phyloP scores from a whole-genome alignment of 2,888 invertebrate genomes.

The Creontiades dilutus region DNA sequence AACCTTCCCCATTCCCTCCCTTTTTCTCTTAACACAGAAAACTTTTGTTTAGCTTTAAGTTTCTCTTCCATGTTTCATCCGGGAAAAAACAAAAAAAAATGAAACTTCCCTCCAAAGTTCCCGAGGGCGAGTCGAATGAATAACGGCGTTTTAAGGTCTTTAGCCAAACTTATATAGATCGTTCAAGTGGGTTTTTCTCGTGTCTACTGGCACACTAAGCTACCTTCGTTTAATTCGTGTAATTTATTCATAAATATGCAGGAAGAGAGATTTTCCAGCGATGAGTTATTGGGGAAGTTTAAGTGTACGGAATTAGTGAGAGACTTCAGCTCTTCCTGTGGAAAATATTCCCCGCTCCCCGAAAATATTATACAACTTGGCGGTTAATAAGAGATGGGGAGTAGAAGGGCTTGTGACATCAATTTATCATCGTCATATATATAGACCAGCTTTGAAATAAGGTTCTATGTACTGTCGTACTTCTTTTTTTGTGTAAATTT shows the following conservation, averaged over 20 bases:
- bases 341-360: no score
- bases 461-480: no score
- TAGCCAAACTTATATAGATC: constrained; percentile 5
- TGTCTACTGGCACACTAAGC: constrained; percentile 3
- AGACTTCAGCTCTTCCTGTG: neutral
- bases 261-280: constrained; percentile 11
- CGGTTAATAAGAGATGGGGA: no score
- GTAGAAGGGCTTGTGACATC: no score
- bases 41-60: constrained; percentile 31
- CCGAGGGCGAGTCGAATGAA: neutral
- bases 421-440: no score
- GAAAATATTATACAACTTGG: no score
- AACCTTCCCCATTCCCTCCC: neutral
- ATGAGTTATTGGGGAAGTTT: constrained; percentile 19
- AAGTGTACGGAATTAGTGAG: neutral
- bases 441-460: no score
- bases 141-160: constrained; percentile 13
- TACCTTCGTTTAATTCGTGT: constrained; percentile 5
- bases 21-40: constrained; percentile 23
- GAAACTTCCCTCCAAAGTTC: neutral
- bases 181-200: neutral
- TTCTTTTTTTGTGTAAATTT: no score
- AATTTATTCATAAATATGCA: constrained; percentile 30
- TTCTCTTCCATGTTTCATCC: neutral
- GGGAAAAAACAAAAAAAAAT: neutral